Percentiles rank a stretch among this genome's conserved stretches.
phyloP scores from a whole-genome alignment of 2,888 invertebrate genomes.

The Netelia inedita region DNA sequence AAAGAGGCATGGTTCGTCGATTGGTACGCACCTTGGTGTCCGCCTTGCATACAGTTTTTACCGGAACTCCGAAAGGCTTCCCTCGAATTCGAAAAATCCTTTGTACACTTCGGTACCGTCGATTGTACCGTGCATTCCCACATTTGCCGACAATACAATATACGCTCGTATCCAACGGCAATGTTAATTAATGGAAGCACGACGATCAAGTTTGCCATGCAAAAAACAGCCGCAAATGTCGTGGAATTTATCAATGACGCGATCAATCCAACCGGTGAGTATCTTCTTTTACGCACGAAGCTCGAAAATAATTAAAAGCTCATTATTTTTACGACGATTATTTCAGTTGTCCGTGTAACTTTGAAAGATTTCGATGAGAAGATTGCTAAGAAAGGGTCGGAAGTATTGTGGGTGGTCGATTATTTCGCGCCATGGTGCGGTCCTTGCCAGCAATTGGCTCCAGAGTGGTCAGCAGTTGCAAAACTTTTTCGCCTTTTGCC shows the following conservation, averaged over 20 bases:
- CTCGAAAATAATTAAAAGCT: not conserved
- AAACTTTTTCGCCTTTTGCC: constrained; percentile 85
- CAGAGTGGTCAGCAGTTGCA: constrained; percentile 89
- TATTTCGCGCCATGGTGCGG: constrained; percentile 92
- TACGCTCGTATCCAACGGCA: constrained; percentile 90
- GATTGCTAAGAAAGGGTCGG: constrained; percentile 86
- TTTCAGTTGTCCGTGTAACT: constrained; percentile 87
- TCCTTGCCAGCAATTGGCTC: constrained; percentile 90
- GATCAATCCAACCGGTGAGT: constrained; percentile 86
- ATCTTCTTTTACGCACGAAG: constrained; percentile 1
- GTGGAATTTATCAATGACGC: constrained; percentile 89
- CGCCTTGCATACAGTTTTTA: constrained; percentile 90
- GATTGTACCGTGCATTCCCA: constrained; percentile 89
- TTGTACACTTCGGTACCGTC: constrained; percentile 88
- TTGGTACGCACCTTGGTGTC: constrained; percentile 93
- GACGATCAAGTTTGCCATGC: constrained; percentile 87
- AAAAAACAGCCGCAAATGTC: constrained; percentile 87
- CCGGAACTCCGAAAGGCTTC: constrained; percentile 90
- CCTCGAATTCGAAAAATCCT: constrained; percentile 85
- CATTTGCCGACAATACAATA: constrained; percentile 88
- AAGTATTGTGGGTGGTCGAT: constrained; percentile 89
- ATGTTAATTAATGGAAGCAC: constrained; percentile 88
- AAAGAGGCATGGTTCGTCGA: constrained; percentile 89
- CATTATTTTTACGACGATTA: not conserved
- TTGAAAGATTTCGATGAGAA: constrained; percentile 86